Conservation (phyloP, 1,140 invertebrate genomes). For the Belonocnema kinseyi region DNA sequence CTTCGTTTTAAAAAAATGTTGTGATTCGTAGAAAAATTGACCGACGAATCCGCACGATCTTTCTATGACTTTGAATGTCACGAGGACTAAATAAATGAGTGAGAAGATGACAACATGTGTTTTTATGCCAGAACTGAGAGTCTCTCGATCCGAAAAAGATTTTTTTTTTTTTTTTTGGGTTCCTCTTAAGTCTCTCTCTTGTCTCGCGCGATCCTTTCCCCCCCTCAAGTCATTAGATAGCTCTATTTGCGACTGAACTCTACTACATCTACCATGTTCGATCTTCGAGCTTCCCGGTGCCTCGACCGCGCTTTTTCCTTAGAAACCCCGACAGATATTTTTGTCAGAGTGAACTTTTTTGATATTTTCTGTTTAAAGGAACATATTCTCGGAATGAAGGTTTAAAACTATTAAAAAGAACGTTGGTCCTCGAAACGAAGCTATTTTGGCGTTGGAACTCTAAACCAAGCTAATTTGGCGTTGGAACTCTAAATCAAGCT, state of each 20-base stretch:
- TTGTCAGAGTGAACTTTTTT: not conserved
- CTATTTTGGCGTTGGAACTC: too few relatives aligned
- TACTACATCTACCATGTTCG: conserved; percentile 21
- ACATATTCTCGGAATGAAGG: too few relatives aligned
- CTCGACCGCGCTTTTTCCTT: conserved; percentile 46
- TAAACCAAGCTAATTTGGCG: too few relatives aligned
- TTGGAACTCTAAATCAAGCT: too few relatives aligned
- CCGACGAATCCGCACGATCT: conserved; percentile 20
- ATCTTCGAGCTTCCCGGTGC: conserved; percentile 45
- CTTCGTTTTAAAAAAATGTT: not conserved
- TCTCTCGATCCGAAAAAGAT: not conserved
- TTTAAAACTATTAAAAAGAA: too few relatives aligned
- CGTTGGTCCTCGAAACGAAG: too few relatives aligned
- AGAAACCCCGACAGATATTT: not conserved
- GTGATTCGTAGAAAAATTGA: not conserved
- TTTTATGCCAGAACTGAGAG: conserved; percentile 41
- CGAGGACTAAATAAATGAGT: conserved; percentile 40
- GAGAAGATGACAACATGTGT: conserved; percentile 45
- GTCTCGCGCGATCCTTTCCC: conserved; percentile 27
- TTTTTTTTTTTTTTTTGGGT: not conserved
- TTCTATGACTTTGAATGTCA: conserved; percentile 52
- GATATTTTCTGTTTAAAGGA: too few relatives aligned
- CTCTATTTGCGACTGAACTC: conserved; percentile 30
- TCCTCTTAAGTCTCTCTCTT: conserved; percentile 44
- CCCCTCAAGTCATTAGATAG: conserved; percentile 30